Base-by-base conservation (phyloP, 2,888 invertebrate species). In the Fissipunctia ypsillon region DNA sequence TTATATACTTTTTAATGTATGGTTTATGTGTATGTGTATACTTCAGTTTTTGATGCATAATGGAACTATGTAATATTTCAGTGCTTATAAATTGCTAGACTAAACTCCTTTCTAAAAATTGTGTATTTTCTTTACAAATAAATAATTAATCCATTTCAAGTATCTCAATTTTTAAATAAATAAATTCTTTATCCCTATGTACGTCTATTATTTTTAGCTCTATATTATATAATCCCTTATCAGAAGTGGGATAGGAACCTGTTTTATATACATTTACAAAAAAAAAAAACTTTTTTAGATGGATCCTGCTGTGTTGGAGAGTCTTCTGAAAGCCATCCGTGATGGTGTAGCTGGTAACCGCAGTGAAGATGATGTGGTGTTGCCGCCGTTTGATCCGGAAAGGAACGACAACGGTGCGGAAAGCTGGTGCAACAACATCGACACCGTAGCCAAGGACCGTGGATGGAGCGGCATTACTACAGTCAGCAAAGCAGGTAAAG, bases 401-500 rank as follows among this genome's bases (percentile, higher is more conserved):
- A 57, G 35, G 31, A 57, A 57, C 57, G 57, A 57, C n/a, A 57
- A 57, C 35, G 64, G 64, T 50, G 64, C 64, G 3, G 64, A 67
- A 45, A 5, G 67, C 56, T 67, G 45, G 67, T 66, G 66, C 54
- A 43, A 57, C 31, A 71, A 41, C 66, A 69, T 76, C 19, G 64
- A 73, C 45, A 43, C 43, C 12, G 25, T 80, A 31, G 41, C 56
- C 41, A 31, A 63, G 41, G 73, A 80, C 12, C 60, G 70, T 9
- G 45, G 61, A 52, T 80, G 77, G 80, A 77, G 80, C 69, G 56
- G 72, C 59, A 52, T 80, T 1, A 43, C 61, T 28, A 64, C 74
- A 3, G 67, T 45, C 10, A 60, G 69, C 31, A 74, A 75, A 52
- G 77, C 77, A 5, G 80, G 80, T 73, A 80, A 80, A 31, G 74